Evolutionary conservation across 2,888 invertebrate genomes (phyloP).

Genomic region (Xylophagus ater): DNA sequence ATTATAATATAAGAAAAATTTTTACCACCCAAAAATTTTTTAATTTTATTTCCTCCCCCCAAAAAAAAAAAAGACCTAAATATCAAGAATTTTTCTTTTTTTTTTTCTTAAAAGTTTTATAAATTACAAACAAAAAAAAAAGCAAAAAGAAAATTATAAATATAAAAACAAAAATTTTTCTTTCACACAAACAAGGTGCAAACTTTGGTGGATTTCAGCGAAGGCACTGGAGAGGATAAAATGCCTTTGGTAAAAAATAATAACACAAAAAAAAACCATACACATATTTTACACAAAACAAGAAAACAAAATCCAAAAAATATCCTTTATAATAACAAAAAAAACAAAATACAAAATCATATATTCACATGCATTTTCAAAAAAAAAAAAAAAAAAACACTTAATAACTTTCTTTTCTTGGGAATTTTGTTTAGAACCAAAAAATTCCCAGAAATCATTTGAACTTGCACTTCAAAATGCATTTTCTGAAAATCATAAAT

Average conservation of each 20-base stretch:
- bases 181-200: slow-evolving; percentile 48
- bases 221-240: slow-evolving; percentile 78
- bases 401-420: no score
- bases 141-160: background rate
- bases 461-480: no score
- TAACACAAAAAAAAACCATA: slow-evolving; percentile 1
- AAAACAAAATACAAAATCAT: background rate
- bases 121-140: no score
- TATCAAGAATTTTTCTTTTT: no score
- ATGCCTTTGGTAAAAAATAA: slow-evolving; percentile 72
- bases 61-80: background rate
- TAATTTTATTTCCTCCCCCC: background rate
- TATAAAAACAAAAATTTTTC: slow-evolving; percentile 8
- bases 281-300: no score
- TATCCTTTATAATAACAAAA: slow-evolving; percentile 4
- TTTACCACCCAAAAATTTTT: background rate
- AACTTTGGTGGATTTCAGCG: slow-evolving; percentile 82
- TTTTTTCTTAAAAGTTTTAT: background rate
- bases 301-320: slow-evolving; percentile 2
- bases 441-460: no score
- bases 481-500: no score
- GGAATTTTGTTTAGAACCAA: no score
- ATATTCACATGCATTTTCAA: no score
- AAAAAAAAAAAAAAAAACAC: no score
- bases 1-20: background rate